phyloP scores from a whole-genome alignment of 2,797 vertebrate genomes.

The Megaceryle alcyon region DNA sequence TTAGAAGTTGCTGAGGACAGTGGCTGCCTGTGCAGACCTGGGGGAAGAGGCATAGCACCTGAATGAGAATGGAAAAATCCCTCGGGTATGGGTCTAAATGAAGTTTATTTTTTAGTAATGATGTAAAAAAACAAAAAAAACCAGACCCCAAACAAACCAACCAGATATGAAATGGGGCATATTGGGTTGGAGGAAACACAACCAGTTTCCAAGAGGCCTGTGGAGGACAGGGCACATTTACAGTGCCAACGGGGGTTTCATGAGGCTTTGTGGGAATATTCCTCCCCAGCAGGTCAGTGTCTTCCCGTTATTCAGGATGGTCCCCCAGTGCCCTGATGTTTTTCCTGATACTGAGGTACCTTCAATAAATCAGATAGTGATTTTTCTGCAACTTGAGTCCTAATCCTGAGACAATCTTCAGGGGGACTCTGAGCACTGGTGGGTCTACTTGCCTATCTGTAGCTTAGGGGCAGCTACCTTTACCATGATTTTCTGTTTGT shows the following conservation, averaged over 20 bases:
- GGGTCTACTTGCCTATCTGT: background rate
- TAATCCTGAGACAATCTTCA: background rate
- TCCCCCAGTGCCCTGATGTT: background rate
- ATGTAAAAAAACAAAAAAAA: no score
- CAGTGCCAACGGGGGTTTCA: background rate
- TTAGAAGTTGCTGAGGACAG: background rate
- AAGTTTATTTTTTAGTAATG: background rate
- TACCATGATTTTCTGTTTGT: background rate
- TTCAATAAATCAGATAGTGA: background rate
- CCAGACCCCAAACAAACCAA: background rate
- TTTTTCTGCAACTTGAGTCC: background rate
- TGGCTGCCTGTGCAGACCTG: background rate
- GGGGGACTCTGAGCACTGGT: background rate
- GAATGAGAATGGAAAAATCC: background rate
- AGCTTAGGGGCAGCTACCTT: background rate
- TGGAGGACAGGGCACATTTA: background rate
- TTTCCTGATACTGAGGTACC: background rate
- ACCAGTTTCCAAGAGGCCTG: background rate
- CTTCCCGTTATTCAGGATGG: rapidly evolving
- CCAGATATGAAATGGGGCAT: no score
- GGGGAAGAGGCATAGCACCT: background rate
- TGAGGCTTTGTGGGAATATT: background rate
- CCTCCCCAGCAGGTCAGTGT: background rate
- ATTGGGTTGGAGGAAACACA: background rate
- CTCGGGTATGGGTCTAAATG: rapidly evolving